phyloP scores from a whole-genome alignment of 2,888 invertebrate genomes.

The Eupithecia tripunctaria region DNA sequence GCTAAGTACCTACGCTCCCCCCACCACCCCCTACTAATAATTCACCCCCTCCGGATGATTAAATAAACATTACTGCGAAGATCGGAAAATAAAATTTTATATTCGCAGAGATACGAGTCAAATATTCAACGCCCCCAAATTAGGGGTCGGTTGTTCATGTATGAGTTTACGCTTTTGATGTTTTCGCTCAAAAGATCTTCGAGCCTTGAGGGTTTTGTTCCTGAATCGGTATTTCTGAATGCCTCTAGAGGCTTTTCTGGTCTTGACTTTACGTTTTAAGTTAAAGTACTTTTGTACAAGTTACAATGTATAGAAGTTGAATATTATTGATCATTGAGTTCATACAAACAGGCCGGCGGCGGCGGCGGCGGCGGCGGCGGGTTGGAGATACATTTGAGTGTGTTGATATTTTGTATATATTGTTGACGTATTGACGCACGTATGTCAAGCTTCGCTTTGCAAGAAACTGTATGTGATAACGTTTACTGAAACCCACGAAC shows the following conservation, averaged over 20 bases:
- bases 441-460: too few relatives aligned
- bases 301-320: background rate
- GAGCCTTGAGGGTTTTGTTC: slow-evolving; percentile 17
- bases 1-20: background rate
- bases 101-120: slow-evolving; percentile 45
- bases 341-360: background rate
- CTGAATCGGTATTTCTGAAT: slow-evolving; percentile 12
- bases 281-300: background rate
- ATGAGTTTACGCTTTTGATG: slow-evolving; percentile 31
- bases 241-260: background rate
- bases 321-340: background rate
- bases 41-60: slow-evolving; percentile 43
- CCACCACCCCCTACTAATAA: slow-evolving; percentile 37
- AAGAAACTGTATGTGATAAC: too few relatives aligned
- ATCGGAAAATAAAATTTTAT: slow-evolving; percentile 48
- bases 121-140: slow-evolving; percentile 44
- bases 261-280: background rate
- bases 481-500: too few relatives aligned
- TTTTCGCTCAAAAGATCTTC: slow-evolving; percentile 19
- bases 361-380: background rate
- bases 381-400: background rate
- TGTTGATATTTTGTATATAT: too few relatives aligned
- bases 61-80: slow-evolving; percentile 46
- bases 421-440: too few relatives aligned
- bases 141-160: slow-evolving; percentile 29